Base-by-base conservation (phyloP, 2,113 vertebrate species). In the Piaya cayana region DNA sequence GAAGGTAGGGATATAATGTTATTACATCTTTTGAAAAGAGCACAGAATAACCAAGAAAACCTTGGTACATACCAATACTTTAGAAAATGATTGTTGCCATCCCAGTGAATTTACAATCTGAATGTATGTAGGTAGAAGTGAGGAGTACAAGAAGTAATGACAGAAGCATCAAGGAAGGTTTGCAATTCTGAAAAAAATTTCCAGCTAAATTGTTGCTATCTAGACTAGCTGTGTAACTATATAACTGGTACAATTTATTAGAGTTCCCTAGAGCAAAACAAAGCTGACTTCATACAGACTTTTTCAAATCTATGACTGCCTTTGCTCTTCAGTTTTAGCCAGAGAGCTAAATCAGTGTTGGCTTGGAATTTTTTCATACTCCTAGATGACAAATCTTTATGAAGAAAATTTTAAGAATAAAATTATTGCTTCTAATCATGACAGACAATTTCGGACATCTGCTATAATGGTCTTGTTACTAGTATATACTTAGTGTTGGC, bases 1-100 rank as follows among this genome's bases (percentile, higher is more conserved):
- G 22, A 15, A 75, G 15, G 4, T 15, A 63, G 15, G 11, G 8
- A 42, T 25, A 43, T 32, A 1, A 9, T 0, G 1, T 52, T 34
- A n/a, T 26, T 69, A 25, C 6, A n/a, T 59, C 27, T 30, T n/a
- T 5, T 19, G 22, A 39, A 67, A 67, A 75, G 12, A 50, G 7
- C 27, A 17, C 4, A 72, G 22, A 58, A 65, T 50, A 63, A 52
- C 9, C 20, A 59, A 64, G 36, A 59, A 77, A n/a, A 43, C 13
- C 39, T 15, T 53, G 55, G 19, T 37, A 32, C 29, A 62, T 62
- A 50, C 45, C 72, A 77, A 43, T 43, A 45, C 20, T 7, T 6
- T 45, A 42, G 15, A 45, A 83, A 87, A 45, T 27, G 43, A 39
- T 32, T 62, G 36, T 37, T 62, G 15, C 10, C 8, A 37, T 60